Conservation (phyloP, 2,113 vertebrate genomes). For the Chaetura pelagica region DNA sequence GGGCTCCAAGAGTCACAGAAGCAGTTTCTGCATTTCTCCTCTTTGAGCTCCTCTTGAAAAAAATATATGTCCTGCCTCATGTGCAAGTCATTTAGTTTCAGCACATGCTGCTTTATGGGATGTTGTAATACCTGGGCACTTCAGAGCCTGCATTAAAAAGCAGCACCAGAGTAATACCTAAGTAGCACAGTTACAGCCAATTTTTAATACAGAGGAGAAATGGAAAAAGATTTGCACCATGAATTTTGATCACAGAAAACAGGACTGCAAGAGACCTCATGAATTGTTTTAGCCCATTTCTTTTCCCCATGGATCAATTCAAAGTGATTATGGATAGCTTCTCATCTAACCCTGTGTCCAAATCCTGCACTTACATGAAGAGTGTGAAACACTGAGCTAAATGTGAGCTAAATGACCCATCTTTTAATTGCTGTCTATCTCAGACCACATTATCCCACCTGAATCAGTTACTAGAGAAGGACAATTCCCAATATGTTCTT, state of each 20-base stretch:
- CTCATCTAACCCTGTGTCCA: neutral
- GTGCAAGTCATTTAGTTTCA: neutral
- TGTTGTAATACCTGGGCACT: neutral
- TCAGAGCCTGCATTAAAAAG: neutral
- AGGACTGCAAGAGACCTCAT: neutral
- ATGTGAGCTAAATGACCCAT: neutral
- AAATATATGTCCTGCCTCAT: neutral
- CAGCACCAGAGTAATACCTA: neutral
- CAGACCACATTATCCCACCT: neutral
- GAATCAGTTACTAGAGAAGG: neutral
- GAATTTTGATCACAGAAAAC: neutral
- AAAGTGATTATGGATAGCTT: neutral
- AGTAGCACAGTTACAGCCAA: constrained; percentile 1
- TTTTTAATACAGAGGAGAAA: neutral
- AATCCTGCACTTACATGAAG: neutral
- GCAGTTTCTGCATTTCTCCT: neutral
- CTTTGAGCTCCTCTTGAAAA: neutral
- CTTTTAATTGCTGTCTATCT: neutral
- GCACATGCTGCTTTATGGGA: neutral
- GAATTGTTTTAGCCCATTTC: neutral
- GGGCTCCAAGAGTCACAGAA: neutral
- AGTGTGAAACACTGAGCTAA: neutral
- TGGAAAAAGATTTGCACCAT: neutral
- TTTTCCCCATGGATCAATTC: neutral
- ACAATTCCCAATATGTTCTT: neutral